Percentiles rank a stretch among this genome's conserved stretches.
These are phyloP conservation scores for Misgurnus anguillicaudatus DNA, from an alignment of 2,113 vertebrate genomes.

Conservation along the genomic window DNA sequence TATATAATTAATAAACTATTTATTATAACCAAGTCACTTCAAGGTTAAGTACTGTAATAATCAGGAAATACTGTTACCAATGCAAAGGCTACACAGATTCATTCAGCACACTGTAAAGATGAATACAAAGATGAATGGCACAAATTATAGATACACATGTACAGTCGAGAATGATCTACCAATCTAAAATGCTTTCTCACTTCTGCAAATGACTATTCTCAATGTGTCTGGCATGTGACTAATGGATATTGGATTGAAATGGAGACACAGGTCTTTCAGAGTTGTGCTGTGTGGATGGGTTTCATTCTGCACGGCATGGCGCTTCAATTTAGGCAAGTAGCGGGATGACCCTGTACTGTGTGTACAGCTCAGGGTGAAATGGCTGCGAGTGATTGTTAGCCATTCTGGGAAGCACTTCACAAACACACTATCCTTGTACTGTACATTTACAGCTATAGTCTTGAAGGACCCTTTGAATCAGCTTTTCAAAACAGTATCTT, in stretches of 20 bases:
- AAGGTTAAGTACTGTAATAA: too few species aligned
- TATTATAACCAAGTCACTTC: too few species aligned
- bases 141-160: not conserved
- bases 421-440: conserved; percentile 3
- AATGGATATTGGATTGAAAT: not conserved
- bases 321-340: not conserved
- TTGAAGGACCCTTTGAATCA: not conserved
- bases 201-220: not conserved
- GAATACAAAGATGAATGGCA: not conserved
- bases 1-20: too few species aligned
- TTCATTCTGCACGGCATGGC: not conserved
- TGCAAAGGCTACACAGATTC: not conserved
- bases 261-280: not conserved
- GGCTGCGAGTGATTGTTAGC: not conserved
- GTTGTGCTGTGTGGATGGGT: not conserved
- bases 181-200: not conserved
- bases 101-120: not conserved
- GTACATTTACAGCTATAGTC: not conserved
- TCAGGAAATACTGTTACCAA: too few species aligned
- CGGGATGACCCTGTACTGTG: not conserved
- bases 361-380: not conserved
- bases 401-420: not conserved
- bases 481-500: not conserved
- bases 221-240: not conserved
- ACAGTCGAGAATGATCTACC: not conserved